Evolutionary conservation across 2,797 vertebrate species (phyloP).

Genomic region (Chiloscyllium punctatum): DNA sequence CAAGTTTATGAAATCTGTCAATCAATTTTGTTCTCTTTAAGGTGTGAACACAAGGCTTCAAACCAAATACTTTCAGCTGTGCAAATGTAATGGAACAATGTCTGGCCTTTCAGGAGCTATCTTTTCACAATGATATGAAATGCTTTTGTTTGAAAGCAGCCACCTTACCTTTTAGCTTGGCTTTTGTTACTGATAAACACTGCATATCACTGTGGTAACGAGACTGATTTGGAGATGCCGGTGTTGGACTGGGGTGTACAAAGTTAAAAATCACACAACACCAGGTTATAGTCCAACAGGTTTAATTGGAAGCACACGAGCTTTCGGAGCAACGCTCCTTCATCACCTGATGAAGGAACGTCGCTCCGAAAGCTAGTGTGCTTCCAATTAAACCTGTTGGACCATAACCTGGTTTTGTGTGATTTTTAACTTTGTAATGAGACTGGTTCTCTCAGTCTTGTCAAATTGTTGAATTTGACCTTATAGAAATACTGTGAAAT

Average conservation of each 20-base stretch:
- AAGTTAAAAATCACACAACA: too few species aligned
- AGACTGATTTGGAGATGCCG: too few species aligned
- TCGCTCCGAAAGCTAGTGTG: too few species aligned
- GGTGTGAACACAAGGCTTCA: neutral
- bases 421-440: too few species aligned
- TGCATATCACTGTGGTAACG: neutral
- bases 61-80: neutral
- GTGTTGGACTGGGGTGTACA: too few species aligned
- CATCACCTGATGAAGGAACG: too few species aligned
- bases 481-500: neutral
- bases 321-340: too few species aligned
- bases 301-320: too few species aligned
- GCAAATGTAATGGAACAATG: neutral
- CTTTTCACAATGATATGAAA: neutral
- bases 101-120: neutral
- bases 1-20: neutral
- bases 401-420: too few species aligned
- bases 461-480: neutral
- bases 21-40: neutral
- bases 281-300: too few species aligned
- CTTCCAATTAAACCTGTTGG: too few species aligned
- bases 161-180: neutral
- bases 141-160: neutral
- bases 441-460: neutral
- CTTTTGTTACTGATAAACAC: neutral